These are phyloP conservation scores for Prunella himalayana DNA, from an alignment of 2,113 vertebrate genomes.

Conservation along the genomic window DNA sequence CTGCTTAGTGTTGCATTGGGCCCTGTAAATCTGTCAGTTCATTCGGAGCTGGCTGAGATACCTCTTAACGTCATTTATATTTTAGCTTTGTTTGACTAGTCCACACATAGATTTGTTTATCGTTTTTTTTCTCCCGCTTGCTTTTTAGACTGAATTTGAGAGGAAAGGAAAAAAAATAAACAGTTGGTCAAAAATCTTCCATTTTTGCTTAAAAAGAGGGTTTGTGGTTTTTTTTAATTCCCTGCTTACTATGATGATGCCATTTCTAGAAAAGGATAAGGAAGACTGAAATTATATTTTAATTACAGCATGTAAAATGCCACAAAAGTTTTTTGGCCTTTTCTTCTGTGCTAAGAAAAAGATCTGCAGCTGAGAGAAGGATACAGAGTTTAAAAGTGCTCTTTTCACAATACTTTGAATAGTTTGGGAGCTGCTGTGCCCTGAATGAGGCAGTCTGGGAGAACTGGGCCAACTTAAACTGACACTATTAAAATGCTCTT, in stretches of 20 bases:
- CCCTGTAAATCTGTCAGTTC: not conserved
- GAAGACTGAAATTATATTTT: not conserved
- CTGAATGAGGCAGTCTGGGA: not conserved
- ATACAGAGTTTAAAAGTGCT: not conserved
- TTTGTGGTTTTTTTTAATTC: not conserved
- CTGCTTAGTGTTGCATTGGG: not conserved
- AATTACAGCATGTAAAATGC: not conserved
- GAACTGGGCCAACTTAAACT: not conserved
- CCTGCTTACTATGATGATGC: not conserved
- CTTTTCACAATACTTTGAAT: not conserved
- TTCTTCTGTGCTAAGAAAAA: not conserved
- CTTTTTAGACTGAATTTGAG: not conserved
- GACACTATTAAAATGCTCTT: not conserved
- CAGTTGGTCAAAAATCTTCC: not conserved
- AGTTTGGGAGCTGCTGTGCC: not conserved
- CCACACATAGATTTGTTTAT: not conserved
- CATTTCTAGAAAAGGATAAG: not conserved
- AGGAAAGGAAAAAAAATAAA: not conserved
- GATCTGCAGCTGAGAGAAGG: not conserved
- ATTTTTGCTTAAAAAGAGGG: not conserved
- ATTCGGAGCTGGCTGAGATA: not conserved
- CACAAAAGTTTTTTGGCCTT: not conserved
- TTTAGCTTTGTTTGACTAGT: not conserved
- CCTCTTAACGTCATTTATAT: rapidly evolving
- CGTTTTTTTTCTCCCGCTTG: not conserved